phyloP scores from a whole-genome alignment of 2,888 invertebrate genomes.

The Gastracanthus pulcherrimus region DNA sequence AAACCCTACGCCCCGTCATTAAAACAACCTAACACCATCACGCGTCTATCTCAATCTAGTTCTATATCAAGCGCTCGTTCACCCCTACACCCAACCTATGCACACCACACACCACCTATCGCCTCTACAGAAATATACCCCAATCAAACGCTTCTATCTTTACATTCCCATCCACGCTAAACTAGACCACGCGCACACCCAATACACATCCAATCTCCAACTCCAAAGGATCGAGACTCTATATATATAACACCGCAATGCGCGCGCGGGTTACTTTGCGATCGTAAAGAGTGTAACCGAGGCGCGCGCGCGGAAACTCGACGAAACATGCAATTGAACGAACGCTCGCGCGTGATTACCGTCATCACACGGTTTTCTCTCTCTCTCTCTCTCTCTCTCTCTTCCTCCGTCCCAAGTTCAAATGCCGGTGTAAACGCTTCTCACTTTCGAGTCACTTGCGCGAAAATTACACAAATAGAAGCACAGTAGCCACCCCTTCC shows the following conservation, averaged over 20 bases:
- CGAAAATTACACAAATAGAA: slow-evolving; percentile 1
- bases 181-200: not conserved
- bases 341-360: slow-evolving; percentile 71
- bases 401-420: slow-evolving; percentile 65
- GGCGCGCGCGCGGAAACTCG: slow-evolving; percentile 71
- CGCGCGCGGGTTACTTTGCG: slow-evolving; percentile 64
- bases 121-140: not conserved
- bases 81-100: too few species aligned
- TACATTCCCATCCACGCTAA: not conserved
- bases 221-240: not conserved
- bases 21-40: too few species aligned
- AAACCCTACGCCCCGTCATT: not conserved
- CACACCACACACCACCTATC: too few species aligned
- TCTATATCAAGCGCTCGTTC: not conserved
- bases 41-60: not conserved
- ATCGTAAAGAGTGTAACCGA: slow-evolving; percentile 72
- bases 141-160: not conserved
- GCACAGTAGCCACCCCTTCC: not conserved
- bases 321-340: slow-evolving; percentile 74
- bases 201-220: not conserved
- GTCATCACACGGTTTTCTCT: slow-evolving; percentile 66
- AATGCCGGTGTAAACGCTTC: slow-evolving; percentile 73
- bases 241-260: too few species aligned
- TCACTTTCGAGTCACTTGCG: slow-evolving; percentile 68
- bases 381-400: not conserved